Evolutionary conservation across 2,888 invertebrate genomes (phyloP).

Genomic region (Aricia artaxerxes): DNA sequence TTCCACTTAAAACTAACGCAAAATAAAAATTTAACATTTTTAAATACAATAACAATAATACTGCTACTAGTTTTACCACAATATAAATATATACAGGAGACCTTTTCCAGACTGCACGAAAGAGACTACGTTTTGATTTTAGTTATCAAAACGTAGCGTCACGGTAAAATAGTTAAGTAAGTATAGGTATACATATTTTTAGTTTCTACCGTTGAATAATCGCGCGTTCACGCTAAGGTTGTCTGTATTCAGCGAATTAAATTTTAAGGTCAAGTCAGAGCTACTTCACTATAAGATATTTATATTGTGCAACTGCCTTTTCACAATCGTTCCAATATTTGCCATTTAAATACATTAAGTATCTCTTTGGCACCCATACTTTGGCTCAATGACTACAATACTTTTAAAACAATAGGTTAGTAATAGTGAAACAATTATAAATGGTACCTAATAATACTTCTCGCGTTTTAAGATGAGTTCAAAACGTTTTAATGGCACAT

Average conservation of each 20-base stretch:
- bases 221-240: neutral
- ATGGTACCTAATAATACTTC: neutral
- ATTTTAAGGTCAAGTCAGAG: neutral
- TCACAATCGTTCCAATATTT: neutral
- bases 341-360: constrained; percentile 36
- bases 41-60: constrained; percentile 10
- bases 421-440: constrained; percentile 20
- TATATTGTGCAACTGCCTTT: neutral
- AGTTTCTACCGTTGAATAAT: too few relatives aligned
- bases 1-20: constrained; percentile 13
- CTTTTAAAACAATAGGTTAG: constrained; percentile 11
- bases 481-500: constrained; percentile 21
- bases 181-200: too few relatives aligned
- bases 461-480: neutral
- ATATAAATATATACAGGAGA: neutral
- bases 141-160: too few relatives aligned
- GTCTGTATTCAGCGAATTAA: neutral
- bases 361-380: constrained; percentile 53
- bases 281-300: neutral
- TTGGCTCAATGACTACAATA: constrained; percentile 44
- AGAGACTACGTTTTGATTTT: neutral
- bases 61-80: neutral
- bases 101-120: neutral
- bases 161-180: too few relatives aligned
- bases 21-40: constrained; percentile 9